phyloP scores from a whole-genome alignment of 2,888 invertebrate species.

The Sclerodermus sp. region DNA sequence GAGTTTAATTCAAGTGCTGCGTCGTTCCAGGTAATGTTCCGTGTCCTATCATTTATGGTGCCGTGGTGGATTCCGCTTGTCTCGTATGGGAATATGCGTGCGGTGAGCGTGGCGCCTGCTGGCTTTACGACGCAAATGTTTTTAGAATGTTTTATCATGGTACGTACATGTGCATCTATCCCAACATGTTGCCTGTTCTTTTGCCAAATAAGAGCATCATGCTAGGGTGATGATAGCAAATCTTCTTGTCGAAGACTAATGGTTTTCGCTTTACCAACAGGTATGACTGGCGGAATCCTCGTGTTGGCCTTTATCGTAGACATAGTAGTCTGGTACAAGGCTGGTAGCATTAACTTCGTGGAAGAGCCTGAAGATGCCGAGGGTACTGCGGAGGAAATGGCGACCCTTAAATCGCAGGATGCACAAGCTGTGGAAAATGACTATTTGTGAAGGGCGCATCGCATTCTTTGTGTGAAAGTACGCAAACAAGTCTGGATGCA shows the following conservation, averaged over 20 bases:
- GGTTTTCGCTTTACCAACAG: conserved; percentile 56
- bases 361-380: conserved; percentile 62
- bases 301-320: conserved; percentile 87
- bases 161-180: no score
- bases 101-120: conserved; percentile 81
- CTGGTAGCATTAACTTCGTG: conserved; percentile 74
- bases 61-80: conserved; percentile 89
- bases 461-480: conserved; percentile 10
- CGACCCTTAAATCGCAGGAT: conserved; percentile 49
- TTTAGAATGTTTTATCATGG: conserved; percentile 86
- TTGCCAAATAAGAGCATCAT: no score
- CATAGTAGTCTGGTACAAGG: conserved; percentile 85
- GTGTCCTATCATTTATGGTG: conserved; percentile 92
- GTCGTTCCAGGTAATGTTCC: conserved; percentile 81
- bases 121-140: conserved; percentile 81
- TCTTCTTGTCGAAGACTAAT: no score
- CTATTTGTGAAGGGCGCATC: conserved; percentile 40
- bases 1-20: no score
- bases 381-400: conserved; percentile 56
- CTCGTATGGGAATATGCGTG: conserved; percentile 83
- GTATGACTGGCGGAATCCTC: conserved; percentile 83
- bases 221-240: no score
- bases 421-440: conserved; percentile 48
- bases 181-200: no score
- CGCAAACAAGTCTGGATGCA: conserved; percentile 16